Evolutionary conservation across 1,140 invertebrate genomes (phyloP).

Genomic region (Argopecten irradians): DNA sequence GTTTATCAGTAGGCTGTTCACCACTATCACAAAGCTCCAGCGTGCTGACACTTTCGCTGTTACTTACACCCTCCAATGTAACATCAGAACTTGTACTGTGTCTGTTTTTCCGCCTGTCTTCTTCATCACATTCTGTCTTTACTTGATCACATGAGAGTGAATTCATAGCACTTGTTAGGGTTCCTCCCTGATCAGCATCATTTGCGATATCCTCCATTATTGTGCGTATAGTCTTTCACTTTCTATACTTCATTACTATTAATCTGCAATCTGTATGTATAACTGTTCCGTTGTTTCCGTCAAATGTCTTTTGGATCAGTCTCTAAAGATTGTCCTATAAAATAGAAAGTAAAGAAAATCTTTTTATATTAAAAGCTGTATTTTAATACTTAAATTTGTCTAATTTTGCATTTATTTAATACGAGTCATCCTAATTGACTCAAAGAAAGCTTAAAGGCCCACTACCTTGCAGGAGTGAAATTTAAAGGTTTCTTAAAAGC

Average conservation of each 20-base stretch:
- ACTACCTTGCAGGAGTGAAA: no score
- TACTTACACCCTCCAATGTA: neutral
- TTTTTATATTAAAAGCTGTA: no score
- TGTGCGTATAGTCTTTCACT: neutral
- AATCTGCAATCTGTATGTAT: neutral
- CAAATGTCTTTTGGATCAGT: neutral
- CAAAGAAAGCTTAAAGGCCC: no score
- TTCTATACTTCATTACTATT: neutral
- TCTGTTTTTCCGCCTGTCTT: neutral
- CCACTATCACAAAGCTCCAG: conserved; percentile 1
- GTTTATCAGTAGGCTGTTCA: neutral
- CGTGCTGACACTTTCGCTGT: conserved; percentile 3
- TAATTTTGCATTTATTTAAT: no score
- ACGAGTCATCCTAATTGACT: no score
- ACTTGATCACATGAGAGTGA: neutral
- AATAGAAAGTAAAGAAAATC: neutral
- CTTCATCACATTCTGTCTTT: neutral
- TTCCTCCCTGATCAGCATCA: neutral
- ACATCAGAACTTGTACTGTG: conserved; percentile 7
- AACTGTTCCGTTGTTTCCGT: neutral
- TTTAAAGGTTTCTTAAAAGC: no score
- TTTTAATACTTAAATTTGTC: no score
- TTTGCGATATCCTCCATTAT: neutral
- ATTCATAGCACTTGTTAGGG: neutral
- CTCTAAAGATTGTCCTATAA: neutral